Percentiles rank a stretch among this genome's conserved stretches.
Evolutionary conservation across 2,888 invertebrate genomes (phyloP).

Genomic region (Heliconius erato): DNA sequence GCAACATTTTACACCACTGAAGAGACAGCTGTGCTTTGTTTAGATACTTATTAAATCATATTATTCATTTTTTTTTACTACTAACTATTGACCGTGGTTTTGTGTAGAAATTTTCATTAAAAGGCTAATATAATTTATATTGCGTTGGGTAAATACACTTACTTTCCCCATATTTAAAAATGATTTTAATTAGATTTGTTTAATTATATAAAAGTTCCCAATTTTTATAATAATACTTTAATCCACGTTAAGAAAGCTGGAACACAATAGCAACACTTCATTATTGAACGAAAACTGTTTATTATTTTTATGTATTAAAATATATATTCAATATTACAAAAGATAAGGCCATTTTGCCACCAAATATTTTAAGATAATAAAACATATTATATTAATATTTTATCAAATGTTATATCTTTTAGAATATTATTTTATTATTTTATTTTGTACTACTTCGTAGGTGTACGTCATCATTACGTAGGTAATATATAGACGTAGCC

Average conservation of each 20-base stretch:
- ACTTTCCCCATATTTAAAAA: neutral
- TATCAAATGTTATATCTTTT: neutral
- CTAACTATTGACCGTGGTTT: neutral
- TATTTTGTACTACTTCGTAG: neutral
- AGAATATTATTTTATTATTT: neutral
- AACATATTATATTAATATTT: neutral
- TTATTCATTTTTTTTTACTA: conserved; percentile 5
- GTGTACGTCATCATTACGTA: conserved; percentile 24
- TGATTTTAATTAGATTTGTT: neutral
- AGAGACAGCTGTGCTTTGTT: conserved; percentile 15
- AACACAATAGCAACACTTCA: too few relatives aligned
- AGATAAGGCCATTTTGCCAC: neutral
- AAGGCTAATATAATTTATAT: neutral
- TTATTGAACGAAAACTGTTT: too few relatives aligned
- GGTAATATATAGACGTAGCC: neutral
- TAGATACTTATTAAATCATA: conserved; percentile 11
- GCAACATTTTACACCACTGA: conserved; percentile 16
- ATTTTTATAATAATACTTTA: too few relatives aligned
- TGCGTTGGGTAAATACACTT: neutral
- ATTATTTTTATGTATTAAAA: too few relatives aligned
- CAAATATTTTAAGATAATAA: conserved; percentile 4
- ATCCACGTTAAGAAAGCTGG: too few relatives aligned
- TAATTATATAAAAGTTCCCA: too few relatives aligned
- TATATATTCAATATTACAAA: neutral
- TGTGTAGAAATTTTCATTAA: neutral